Conservation (phyloP, 1,140 invertebrate species). For the Parasteatoda tepidariorum region DNA sequence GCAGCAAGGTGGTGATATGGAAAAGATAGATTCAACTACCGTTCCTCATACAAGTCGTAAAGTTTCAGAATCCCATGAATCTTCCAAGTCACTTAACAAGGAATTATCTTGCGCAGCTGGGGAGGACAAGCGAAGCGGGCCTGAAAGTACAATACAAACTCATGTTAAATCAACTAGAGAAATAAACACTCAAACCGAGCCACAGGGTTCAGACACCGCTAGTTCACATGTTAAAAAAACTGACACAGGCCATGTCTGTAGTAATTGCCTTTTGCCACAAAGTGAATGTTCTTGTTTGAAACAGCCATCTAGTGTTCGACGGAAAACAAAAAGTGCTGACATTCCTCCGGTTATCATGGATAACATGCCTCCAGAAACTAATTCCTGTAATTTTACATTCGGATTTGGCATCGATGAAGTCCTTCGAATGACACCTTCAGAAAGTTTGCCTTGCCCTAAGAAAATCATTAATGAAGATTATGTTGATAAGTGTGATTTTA, state of each 20-base stretch:
- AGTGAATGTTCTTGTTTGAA: constrained; percentile 18
- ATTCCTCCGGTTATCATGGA: constrained; percentile 51
- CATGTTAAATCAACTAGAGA: constrained; percentile 34
- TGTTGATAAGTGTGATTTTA: not conserved
- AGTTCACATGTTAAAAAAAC: not conserved
- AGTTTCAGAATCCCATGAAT: constrained; percentile 17
- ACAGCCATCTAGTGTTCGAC: not conserved
- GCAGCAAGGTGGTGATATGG: not conserved
- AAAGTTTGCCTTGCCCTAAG: not conserved
- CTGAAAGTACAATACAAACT: constrained; percentile 23
- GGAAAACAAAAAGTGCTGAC: constrained; percentile 3
- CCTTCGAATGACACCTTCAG: not conserved
- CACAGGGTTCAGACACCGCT: not conserved
- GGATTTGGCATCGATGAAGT: constrained; percentile 46
- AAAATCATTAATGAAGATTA: not conserved
- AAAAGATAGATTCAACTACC: not conserved
- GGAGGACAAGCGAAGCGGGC: not conserved
- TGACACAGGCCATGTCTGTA: not conserved
- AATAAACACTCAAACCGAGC: constrained; percentile 55
- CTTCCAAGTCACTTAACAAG: not conserved
- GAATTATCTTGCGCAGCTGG: not conserved
- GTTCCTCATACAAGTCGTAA: not conserved
- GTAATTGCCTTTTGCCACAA: not conserved
- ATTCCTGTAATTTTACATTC: constrained; percentile 19
- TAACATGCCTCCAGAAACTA: not conserved